These are phyloP conservation scores for Lichenostomus cassidix DNA, from an alignment of 2,113 vertebrate genomes.

Conservation along the genomic window DNA sequence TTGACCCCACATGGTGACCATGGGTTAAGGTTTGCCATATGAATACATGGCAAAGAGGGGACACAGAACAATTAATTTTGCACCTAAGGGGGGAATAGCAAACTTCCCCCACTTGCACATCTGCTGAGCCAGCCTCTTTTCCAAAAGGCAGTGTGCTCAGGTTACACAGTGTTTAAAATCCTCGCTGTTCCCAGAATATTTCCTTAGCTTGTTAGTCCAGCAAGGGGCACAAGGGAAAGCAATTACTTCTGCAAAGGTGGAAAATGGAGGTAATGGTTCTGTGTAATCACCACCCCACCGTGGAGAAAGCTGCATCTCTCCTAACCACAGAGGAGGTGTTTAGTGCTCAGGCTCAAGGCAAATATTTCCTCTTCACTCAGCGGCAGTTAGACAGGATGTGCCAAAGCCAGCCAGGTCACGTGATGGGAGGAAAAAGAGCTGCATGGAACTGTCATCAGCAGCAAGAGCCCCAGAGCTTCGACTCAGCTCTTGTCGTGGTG, in stretches of 20 bases:
- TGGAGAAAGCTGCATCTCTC: constrained; percentile 44
- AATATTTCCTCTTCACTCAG: constrained; percentile 28
- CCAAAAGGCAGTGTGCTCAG: neutral
- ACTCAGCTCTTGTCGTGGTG: neutral
- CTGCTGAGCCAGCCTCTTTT: neutral
- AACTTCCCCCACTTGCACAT: neutral
- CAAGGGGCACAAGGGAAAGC: constrained; percentile 52
- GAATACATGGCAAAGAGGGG: neutral
- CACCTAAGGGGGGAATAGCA: neutral
- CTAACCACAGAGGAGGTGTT: constrained; percentile 9
- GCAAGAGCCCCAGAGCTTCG: neutral
- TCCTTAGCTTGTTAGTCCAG: neutral
- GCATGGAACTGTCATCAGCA: neutral
- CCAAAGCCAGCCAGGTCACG: neutral
- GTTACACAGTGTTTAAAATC: neutral
- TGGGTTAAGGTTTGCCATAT: neutral
- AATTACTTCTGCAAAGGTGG: constrained; percentile 63
- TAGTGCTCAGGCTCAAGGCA: constrained; percentile 12
- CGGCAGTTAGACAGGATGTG: neutral
- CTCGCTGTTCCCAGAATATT: neutral
- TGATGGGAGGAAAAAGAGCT: neutral
- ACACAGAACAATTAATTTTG: neutral
- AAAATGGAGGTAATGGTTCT: constrained; percentile 61
- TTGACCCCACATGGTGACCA: neutral
- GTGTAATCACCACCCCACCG: neutral